phyloP scores from a whole-genome alignment of 2,888 invertebrate species.

The Masnerella sp. region DNA sequence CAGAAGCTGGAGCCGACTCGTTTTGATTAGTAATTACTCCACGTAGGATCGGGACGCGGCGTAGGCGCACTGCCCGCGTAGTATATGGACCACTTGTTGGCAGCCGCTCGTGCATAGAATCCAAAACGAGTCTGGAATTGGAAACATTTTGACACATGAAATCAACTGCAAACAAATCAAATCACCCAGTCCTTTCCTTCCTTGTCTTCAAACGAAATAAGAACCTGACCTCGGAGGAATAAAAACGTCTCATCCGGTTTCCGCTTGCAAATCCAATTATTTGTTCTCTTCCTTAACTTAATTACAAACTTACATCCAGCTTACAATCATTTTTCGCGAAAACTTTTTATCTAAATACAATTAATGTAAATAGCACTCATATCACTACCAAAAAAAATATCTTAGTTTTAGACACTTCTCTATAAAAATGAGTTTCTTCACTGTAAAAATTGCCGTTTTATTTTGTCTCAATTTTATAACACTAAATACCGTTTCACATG shows the following conservation, averaged over 20 bases:
- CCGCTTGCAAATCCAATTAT: too few relatives aligned
- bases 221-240: conserved; percentile 12
- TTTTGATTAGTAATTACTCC: conserved; percentile 75
- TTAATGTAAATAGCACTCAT: too few relatives aligned
- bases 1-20: conserved; percentile 63
- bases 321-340: too few relatives aligned
- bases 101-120: conserved; percentile 71
- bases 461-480: too few relatives aligned
- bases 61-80: conserved; percentile 68
- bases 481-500: too few relatives aligned
- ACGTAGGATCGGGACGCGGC: conserved; percentile 71
- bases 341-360: too few relatives aligned
- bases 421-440: too few relatives aligned
- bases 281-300: too few relatives aligned
- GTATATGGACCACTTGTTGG: conserved; percentile 76
- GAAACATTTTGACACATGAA: conserved; percentile 59
- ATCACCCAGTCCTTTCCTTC: conserved; percentile 27
- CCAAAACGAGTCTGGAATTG: conserved; percentile 66
- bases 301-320: too few relatives aligned
- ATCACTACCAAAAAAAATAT: too few relatives aligned
- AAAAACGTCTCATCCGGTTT: conserved; percentile 7
- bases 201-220: conserved; percentile 31
- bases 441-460: too few relatives aligned
- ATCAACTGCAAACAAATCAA: conserved; percentile 49
- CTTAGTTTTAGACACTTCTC: too few relatives aligned